Evolutionary conservation across 23 tunicate genomes (phyloP).

Genomic region (Clavelina lepadiformis): DNA sequence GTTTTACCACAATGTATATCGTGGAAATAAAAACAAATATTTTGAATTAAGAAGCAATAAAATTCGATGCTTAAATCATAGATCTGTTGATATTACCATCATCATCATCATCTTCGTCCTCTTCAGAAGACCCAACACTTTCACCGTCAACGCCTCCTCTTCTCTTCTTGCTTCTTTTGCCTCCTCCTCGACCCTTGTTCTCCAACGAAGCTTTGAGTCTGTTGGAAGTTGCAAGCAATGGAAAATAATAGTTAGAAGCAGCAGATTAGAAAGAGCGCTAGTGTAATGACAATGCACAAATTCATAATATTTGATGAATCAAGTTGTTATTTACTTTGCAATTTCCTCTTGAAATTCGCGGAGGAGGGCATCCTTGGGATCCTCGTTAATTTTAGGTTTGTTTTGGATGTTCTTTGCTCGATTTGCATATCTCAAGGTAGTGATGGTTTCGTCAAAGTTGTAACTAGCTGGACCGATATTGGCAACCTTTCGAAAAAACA

Average conservation of each 20-base stretch:
- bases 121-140: constrained; percentile 39
- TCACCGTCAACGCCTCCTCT: constrained; percentile 39
- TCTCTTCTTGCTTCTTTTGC: constrained; percentile 24
- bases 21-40: neutral
- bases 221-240: neutral
- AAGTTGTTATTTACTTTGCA: constrained; percentile 72
- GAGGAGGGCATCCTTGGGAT: constrained; percentile 97
- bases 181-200: constrained; percentile 24
- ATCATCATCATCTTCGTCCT: constrained; percentile 38
- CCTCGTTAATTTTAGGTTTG: constrained; percentile 97
- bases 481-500: constrained; percentile 55
- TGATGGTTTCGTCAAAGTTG: constrained; percentile 90
- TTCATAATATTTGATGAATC: too few relatives aligned
- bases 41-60: too few relatives aligned
- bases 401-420: constrained; percentile 95
- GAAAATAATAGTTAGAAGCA: too few relatives aligned
- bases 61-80: too few relatives aligned
- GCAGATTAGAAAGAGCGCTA: too few relatives aligned
- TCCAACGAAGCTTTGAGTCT: constrained; percentile 68
- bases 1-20: neutral
- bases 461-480: constrained; percentile 98
- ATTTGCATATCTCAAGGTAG: constrained; percentile 94
- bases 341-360: constrained; percentile 98
- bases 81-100: neutral
- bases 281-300: too few relatives aligned